These are phyloP conservation scores for Eptatretus burgeri DNA, from an alignment of 2,113 vertebrate genomes.

Conservation along the genomic window DNA sequence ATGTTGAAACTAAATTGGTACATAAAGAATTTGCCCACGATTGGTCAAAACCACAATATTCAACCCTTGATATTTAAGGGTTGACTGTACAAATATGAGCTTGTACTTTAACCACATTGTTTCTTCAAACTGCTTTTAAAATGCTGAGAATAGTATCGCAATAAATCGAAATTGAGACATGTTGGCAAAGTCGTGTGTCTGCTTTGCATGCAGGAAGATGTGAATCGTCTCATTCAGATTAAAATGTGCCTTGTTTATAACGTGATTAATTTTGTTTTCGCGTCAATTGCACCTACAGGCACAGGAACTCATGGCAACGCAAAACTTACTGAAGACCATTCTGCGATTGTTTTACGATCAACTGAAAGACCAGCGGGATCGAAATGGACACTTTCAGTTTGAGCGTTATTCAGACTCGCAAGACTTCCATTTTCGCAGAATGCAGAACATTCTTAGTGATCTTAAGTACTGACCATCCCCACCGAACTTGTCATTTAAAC, in stretches of 20 bases:
- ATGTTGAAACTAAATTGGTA: too few relatives aligned
- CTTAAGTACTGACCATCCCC: conserved; percentile 40
- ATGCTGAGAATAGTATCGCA: too few relatives aligned
- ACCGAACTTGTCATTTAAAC: neutral
- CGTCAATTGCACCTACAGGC: conserved; percentile 22
- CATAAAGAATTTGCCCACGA: too few relatives aligned
- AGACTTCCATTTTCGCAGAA: conserved; percentile 73
- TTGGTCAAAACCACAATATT: too few relatives aligned
- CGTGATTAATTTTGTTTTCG: neutral
- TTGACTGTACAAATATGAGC: too few relatives aligned
- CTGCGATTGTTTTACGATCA: conserved; percentile 83
- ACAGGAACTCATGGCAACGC: conserved; percentile 69
- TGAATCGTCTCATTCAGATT: too few relatives aligned
- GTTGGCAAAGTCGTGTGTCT: too few relatives aligned
- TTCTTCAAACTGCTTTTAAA: too few relatives aligned
- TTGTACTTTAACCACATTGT: too few relatives aligned
- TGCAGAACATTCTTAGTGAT: conserved; percentile 79
- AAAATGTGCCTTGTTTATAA: neutral
- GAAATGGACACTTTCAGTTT: conserved; percentile 80
- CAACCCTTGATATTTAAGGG: too few relatives aligned
- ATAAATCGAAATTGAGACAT: too few relatives aligned
- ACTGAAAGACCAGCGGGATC: conserved; percentile 40
- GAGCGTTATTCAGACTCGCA: conserved; percentile 77
- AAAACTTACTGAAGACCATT: conserved; percentile 75
- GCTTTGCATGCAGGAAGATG: too few relatives aligned